Evolutionary conservation across 2,113 vertebrate species (phyloP), one percentile per base, ranked within the genome.

Genomic region (Macrotis lagotis): DNA sequence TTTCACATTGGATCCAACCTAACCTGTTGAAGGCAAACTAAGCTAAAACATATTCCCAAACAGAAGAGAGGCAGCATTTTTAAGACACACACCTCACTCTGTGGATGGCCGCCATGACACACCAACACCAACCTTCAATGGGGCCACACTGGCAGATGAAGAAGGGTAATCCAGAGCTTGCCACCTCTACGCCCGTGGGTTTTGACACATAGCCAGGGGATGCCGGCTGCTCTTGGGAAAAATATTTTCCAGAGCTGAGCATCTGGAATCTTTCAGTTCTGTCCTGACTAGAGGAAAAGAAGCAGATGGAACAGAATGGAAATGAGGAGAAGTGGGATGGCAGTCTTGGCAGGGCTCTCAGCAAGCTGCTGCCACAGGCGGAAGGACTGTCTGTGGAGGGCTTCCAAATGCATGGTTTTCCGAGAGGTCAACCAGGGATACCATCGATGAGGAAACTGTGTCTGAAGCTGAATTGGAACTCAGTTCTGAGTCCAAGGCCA

Each of bases 81-180:
- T 83, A 83, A 74, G 31, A 74, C 31, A 16, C 3, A 19, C 31
- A n/a, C 11, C 59, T n/a, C 12, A 19, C 14, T 0, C 12, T 37
- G 19, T 37, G 31, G 59, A n/a, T 2, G 16, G 37, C 66, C 16
- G 1, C 66, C n/a, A 44, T 44, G 66, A 44, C 37, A 19, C 6
- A 22, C 14, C 37, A 44, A 8, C 92, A 91, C 0, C 37, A 91
- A 25, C 0, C 0, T 0, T 0, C 90, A 6, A 8, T 83, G 24
- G 48, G 74, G 91, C 25, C 11, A 90, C 7, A 24, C 74, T 22
- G 37, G 31, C 4, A 51, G 31, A 48, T 48, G 50, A 92, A 14
- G 52, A 92, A 93, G 49, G 10, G 28, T 90, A 49, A 37, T 83
- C 96, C 66, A 55, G 48, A 91, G 92, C 55, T n/a, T 2, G 50